A percentile compares a stretch with the other conserved stretches of the same genome.
Evolutionary conservation across 2,797 vertebrate species (phyloP).

Genomic region (Tadarida brasiliensis): DNA sequence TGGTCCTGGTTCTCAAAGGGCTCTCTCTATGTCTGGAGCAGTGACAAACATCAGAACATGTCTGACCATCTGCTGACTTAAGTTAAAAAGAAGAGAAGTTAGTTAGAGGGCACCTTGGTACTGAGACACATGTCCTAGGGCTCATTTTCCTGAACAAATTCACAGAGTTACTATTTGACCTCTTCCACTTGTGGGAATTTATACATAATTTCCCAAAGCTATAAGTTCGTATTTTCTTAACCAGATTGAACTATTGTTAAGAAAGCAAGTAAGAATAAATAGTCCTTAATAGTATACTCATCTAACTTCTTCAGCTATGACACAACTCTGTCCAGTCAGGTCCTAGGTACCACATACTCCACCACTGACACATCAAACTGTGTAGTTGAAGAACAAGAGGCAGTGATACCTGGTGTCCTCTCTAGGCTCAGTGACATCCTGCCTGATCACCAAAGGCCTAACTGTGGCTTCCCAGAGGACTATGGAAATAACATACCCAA

Average conservation of each 20-base stretch:
- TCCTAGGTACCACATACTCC: not conserved
- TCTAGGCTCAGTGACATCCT: not conserved
- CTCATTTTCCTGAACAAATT: not conserved
- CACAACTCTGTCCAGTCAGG: not conserved
- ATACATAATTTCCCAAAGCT: not conserved
- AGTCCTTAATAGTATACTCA: not conserved
- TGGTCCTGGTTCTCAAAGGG: not conserved
- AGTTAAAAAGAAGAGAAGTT: not conserved
- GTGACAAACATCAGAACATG: not conserved
- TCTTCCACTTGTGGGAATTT: not conserved
- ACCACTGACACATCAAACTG: not conserved
- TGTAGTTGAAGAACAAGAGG: not conserved
- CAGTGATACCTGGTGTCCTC: not conserved
- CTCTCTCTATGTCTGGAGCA: not conserved
- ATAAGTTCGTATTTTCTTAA: slow-evolving; percentile 24
- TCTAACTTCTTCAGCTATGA: not conserved
- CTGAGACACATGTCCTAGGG: not conserved
- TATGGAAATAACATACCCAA: not conserved
- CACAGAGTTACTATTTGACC: not conserved
- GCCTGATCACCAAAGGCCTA: not conserved
- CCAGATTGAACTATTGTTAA: not conserved
- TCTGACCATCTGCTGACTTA: not conserved
- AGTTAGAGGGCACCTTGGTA: not conserved
- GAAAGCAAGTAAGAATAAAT: slow-evolving; percentile 27
- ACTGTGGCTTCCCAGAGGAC: not conserved